Base-by-base conservation (phyloP, 1,140 invertebrate genomes). In the Drusus annulatus region DNA sequence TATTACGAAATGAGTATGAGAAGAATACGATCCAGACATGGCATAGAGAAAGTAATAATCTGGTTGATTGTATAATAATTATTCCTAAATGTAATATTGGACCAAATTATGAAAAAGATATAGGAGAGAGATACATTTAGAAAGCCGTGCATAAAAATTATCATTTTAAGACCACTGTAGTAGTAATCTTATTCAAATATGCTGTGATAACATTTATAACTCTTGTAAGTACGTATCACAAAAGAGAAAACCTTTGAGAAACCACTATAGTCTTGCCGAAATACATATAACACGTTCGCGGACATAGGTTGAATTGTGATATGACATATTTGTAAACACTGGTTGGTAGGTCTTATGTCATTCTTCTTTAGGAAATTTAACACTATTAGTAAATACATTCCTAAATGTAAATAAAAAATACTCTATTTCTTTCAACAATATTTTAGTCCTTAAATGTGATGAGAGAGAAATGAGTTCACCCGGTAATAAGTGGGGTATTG, bases 71-170 rank as follows among this genome's bases (percentile, higher is more conserved):
- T 45, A 45, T 45, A 45, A 45, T 45, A 45, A 45, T 45, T 45
- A 45, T 45, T 45, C 36, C 36, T 45, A 60, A 60, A 60, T 60
- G 19, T 23, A 60, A 23, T 60, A 21, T 60, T 60, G 17, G 56
- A 15, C 23, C 23, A 60, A 60, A 60, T 19, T 23, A 60, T 60
- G 23, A 45, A 60, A 60, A 23, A 60, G 56, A 65, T 16, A 28
- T 65, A 65, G n/a, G 16, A 45, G 36, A 45, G 4, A 36, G 31
- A 45, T 13, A 45, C 10, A 45, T 45, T 45, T 45, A 45, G 8
- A 15, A 71, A 71, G 68, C 68, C 68, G 68, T 71, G 68, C 68
- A 71, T 21, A 51, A 25, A 65, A 13, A 65, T 31, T 28, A 63
- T n/a, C 21, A 71, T 21, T 52, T 16, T 16, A 50, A 54, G 45